Percentiles rank a stretch among this genome's conserved stretches.
These are phyloP conservation scores for Oceanodroma tethys DNA, from an alignment of 2,113 vertebrate genomes.

Conservation along the genomic window DNA sequence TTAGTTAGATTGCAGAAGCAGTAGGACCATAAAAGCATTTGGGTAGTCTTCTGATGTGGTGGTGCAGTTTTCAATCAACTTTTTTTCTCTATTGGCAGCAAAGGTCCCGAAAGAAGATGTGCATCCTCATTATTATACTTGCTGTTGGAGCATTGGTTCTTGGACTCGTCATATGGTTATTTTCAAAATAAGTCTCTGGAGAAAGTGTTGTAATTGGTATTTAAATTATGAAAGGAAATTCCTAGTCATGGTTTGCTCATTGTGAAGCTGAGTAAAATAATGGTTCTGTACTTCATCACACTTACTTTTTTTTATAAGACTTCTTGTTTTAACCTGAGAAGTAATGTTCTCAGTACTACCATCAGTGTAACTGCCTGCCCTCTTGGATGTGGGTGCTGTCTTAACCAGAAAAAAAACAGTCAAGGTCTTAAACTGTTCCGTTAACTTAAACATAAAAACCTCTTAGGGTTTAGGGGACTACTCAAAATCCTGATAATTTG, in stretches of 20 bases:
- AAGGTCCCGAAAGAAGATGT: conserved; percentile 93
- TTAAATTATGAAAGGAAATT: conserved; percentile 34
- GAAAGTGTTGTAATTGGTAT: neutral
- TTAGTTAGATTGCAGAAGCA: neutral
- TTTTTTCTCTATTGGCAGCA: conserved; percentile 69
- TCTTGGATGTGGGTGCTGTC: neutral
- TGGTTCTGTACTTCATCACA: conserved; percentile 37
- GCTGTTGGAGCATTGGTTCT: conserved; percentile 72
- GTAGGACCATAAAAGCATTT: neutral
- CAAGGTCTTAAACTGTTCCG: neutral
- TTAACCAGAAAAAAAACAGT: neutral
- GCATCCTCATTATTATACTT: conserved; percentile 84
- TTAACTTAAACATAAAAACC: neutral
- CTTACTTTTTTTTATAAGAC: conserved; percentile 3
- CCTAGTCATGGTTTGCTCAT: conserved; percentile 27
- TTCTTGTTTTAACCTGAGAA: conserved; percentile 15
- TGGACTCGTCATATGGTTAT: conserved; percentile 80
- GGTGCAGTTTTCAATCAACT: neutral
- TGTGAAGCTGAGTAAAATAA: conserved; percentile 55
- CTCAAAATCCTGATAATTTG: neutral
- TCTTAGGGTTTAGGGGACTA: neutral
- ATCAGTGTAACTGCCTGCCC: neutral
- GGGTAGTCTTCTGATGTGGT: neutral
- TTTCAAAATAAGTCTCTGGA: neutral
- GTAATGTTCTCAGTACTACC: neutral